Base-by-base conservation (phyloP, 2,797 vertebrate genomes). In the Triplophysa yarkandensis region DNA sequence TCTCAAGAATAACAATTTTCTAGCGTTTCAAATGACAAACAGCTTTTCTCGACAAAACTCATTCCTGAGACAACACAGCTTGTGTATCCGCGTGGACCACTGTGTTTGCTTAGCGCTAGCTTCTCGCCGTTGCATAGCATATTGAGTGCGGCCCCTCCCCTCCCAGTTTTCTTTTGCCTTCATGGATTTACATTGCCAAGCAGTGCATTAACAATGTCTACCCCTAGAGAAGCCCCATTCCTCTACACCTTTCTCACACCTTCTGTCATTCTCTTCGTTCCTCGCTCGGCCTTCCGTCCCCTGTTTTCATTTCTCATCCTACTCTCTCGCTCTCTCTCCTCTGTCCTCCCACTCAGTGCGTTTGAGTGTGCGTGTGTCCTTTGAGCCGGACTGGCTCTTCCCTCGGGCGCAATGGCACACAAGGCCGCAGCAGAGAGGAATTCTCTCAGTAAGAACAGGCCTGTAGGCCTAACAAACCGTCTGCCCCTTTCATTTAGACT, bases 171-270 rank as follows among this genome's bases (percentile, higher is more conserved):
- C 68, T 73, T 78, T 80, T 77, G 71, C 25, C 25, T 79, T 78
- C 76, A 60, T 80, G 81, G 76, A 71, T 82, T 80, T 66, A 70
- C 76, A 63, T 82, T 87, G 77, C 75, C 81, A 57, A 86, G 81
- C 84, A 75, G 81, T 85, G 81, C 78, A 80, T 81, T 84, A 83
- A 83, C 65, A 81, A 83, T 80, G 71, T 65, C 74, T 65, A 80
- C 81, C 80, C 78, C 76, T 55, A 77, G 82, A 86, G 79, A 85
- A 81, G 80, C 68, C 79, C 57, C 30, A 39, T 21, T 69, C 52
- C 76, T 32, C 25, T 21, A 19, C 32, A 6, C 23, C 13, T 55
- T 34, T 28, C 63, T 72, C 34, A 34, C 43, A 61, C 64, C 57
- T 72, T 67, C n/a, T 68, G 46, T 74, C 58, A 55, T 19, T 74